phyloP scores from a whole-genome alignment of 1,140 invertebrate species.

The Heliconius nattereri region DNA sequence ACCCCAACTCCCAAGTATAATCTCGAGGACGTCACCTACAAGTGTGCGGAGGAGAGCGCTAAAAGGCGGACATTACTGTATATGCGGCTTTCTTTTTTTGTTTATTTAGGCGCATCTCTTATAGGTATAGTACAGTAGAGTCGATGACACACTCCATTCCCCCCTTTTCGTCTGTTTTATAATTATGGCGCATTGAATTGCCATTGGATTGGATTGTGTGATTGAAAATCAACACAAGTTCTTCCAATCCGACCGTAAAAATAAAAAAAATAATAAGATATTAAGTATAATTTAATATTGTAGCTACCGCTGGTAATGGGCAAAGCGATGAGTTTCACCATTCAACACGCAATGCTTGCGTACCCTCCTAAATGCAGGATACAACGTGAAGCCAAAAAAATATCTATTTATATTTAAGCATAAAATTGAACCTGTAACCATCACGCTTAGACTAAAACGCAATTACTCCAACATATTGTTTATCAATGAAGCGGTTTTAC shows the following conservation, averaged over 20 bases:
- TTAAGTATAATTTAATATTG: neutral
- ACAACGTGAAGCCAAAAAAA: too few relatives aligned
- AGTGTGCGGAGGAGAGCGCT: neutral
- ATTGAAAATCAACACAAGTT: too few relatives aligned
- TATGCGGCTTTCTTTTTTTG: neutral
- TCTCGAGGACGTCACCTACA: neutral
- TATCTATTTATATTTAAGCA: too few relatives aligned
- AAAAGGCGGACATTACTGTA: conserved; percentile 10
- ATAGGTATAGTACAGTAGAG: neutral
- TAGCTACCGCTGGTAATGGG: too few relatives aligned
- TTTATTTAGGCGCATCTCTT: neutral
- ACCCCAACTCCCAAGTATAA: neutral
- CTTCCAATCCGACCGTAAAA: too few relatives aligned
- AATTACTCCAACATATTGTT: neutral
- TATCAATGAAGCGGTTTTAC: neutral
- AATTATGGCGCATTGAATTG: too few relatives aligned
- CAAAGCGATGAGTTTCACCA: too few relatives aligned
- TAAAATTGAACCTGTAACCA: too few relatives aligned
- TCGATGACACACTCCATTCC: neutral
- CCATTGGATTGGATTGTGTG: too few relatives aligned
- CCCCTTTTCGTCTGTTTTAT: neutral
- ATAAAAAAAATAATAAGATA: neutral
- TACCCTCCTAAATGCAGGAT: too few relatives aligned
- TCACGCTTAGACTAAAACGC: neutral
- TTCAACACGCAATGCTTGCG: too few relatives aligned